Percentiles rank a stretch among this genome's conserved stretches.
Conservation (phyloP, 2,113 vertebrate species). For the Ceyx melanurus region DNA sequence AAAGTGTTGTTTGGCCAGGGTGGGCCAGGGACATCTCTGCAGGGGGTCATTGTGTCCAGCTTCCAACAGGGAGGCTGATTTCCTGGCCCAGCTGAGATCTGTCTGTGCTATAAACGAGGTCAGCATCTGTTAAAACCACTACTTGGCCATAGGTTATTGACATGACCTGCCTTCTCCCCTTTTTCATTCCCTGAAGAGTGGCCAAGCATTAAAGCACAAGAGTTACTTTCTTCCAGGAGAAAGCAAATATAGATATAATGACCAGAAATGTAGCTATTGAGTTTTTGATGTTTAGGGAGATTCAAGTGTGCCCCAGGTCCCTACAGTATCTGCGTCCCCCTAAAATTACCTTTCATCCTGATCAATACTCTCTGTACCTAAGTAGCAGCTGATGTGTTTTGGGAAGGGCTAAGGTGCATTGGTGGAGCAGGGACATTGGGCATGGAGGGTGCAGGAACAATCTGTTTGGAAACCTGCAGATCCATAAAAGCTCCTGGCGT, state of each 20-base stretch:
- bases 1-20: neutral
- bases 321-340: neutral
- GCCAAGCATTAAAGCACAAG: neutral
- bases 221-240: neutral
- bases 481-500: neutral
- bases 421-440: neutral
- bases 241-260: neutral
- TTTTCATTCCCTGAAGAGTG: neutral
- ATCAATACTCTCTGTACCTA: neutral
- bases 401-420: neutral
- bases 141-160: neutral
- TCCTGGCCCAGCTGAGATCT: no score
- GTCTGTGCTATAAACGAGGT: neutral
- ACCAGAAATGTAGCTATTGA: neutral
- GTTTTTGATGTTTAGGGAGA: neutral
- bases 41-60: no score
- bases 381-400: neutral
- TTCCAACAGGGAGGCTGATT: no score
- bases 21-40: neutral
- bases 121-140: neutral
- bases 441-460: neutral
- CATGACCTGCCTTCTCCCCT: neutral
- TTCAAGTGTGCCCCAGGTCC: neutral
- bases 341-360: neutral
- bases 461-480: neutral